These are phyloP conservation scores for Heliconius hortense DNA, from an alignment of 2,888 invertebrate species.

Conservation along the genomic window DNA sequence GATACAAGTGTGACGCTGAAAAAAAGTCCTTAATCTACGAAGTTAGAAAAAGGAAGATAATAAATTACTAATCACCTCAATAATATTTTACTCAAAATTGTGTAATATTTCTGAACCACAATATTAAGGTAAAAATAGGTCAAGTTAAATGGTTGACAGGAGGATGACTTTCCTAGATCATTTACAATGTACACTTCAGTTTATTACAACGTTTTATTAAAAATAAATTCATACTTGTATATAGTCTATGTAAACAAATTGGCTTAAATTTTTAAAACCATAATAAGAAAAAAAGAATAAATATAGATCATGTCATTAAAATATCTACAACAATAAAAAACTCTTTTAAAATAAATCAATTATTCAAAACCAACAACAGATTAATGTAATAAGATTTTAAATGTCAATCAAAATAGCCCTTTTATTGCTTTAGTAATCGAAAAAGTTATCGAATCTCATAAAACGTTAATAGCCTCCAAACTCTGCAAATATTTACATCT, in stretches of 20 bases:
- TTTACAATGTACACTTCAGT: slow-evolving; percentile 8
- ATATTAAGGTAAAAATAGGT: slow-evolving; percentile 22
- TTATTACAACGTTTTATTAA: not conserved
- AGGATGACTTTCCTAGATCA: slow-evolving; percentile 8
- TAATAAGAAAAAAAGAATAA: not conserved
- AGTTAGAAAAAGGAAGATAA: not conserved
- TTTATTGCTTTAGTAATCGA: slow-evolving; percentile 31
- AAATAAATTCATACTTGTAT: too few relatives aligned
- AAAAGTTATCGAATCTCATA: slow-evolving; percentile 36
- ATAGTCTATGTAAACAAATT: too few relatives aligned
- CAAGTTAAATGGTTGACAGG: slow-evolving; percentile 24
- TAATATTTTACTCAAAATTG: too few relatives aligned
- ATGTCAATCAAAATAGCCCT: slow-evolving; percentile 25
- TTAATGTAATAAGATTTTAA: slow-evolving; percentile 19
- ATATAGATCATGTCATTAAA: not conserved
- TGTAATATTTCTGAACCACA: not conserved
- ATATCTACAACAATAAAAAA: not conserved
- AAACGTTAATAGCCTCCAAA: slow-evolving; percentile 33
- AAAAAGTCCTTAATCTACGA: too few relatives aligned
- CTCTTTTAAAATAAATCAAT: not conserved
- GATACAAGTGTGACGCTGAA: too few relatives aligned
- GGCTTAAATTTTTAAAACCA: too few relatives aligned
- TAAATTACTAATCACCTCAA: not conserved
- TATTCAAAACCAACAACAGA: not conserved
- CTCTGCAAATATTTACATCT: too few relatives aligned